These are phyloP conservation scores for Aphrophora alni DNA, from an alignment of 2,888 invertebrate species.

Conservation along the genomic window DNA sequence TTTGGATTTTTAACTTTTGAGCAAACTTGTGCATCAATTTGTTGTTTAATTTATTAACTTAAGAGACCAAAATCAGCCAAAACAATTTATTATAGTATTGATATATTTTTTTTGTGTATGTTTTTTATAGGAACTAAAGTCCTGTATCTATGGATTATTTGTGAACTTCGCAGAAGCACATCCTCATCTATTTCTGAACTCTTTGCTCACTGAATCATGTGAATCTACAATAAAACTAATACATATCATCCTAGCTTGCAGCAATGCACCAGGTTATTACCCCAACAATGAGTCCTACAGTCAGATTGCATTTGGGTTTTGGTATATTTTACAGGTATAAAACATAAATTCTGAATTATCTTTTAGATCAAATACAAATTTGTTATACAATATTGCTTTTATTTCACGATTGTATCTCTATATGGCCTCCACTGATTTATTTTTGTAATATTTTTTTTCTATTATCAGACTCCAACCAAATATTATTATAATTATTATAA, in stretches of 20 bases:
- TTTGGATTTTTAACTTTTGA: no score
- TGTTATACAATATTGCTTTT: constrained; percentile 54
- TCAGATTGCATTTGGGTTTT: constrained; percentile 85
- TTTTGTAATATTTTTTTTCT: no score
- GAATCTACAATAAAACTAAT: constrained; percentile 69
- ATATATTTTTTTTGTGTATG: constrained; percentile 26
- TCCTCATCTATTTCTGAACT: constrained; percentile 62
- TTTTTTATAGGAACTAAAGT: constrained; percentile 70
- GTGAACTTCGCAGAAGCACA: constrained; percentile 67
- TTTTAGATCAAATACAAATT: no score
- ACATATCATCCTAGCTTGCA: constrained; percentile 77
- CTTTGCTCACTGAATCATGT: constrained; percentile 60
- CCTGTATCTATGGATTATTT: constrained; percentile 70
- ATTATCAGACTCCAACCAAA: no score
- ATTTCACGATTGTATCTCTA: no score
- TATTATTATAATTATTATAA: no score
- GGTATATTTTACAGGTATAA: constrained; percentile 88
- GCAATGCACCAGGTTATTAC: constrained; percentile 81
- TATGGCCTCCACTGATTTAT: no score
- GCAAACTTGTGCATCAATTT: no score
- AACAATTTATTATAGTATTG: background rate
- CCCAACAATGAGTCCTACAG: constrained; percentile 89
- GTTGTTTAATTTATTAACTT: no score
- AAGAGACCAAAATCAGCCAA: no score
- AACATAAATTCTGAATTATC: constrained; percentile 41